Base-by-base conservation (phyloP, 2,888 invertebrate genomes). In the Doris montereyensis region DNA sequence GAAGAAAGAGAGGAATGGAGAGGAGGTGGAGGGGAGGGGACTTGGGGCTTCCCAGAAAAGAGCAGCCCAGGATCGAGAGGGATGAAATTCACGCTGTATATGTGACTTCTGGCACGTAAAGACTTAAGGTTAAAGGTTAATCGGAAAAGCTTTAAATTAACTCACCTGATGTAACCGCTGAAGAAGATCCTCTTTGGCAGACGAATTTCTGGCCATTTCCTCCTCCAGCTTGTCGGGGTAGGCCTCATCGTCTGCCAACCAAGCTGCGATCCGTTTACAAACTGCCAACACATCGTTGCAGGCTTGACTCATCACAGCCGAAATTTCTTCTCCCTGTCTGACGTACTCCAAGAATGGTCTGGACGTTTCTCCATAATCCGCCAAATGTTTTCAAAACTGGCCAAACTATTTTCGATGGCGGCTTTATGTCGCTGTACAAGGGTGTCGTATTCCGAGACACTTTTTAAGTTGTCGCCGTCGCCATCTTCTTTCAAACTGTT, bases 161-260 rank as follows among this genome's bases (percentile, higher is more conserved):
- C n/a, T n/a, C n/a, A n/a, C n/a, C n/a, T n/a, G n/a, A n/a, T n/a
- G n/a, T n/a, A n/a, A n/a, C n/a, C n/a, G n/a, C n/a, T n/a, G n/a
- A n/a, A n/a, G n/a, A n/a, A n/a, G n/a, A n/a, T n/a, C n/a, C n/a
- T n/a, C n/a, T n/a, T n/a, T n/a, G n/a, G n/a, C n/a, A n/a, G n/a
- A n/a, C n/a, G n/a, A n/a, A n/a, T n/a, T n/a, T n/a, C n/a, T n/a
- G n/a, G n/a, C 80, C 32, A 85, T 81, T 68, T 88, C 86, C 73
- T 86, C 85, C 34, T 82, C 77, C 4, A 88, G 83, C 77, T 85
- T 86, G 3, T 86, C 86, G 1, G 87, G 87, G 70, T 87, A 88
- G 0, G 81, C 72, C 0, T 85, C 81, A 67, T 88, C 88, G 71
- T 88, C 85, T 58, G 75, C 82, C 5, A 85, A 81, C 88, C 88